A percentile compares a stretch with the other conserved stretches of the same genome.
phyloP scores from a whole-genome alignment of 2,888 invertebrate genomes.

The Athalia circularis region DNA sequence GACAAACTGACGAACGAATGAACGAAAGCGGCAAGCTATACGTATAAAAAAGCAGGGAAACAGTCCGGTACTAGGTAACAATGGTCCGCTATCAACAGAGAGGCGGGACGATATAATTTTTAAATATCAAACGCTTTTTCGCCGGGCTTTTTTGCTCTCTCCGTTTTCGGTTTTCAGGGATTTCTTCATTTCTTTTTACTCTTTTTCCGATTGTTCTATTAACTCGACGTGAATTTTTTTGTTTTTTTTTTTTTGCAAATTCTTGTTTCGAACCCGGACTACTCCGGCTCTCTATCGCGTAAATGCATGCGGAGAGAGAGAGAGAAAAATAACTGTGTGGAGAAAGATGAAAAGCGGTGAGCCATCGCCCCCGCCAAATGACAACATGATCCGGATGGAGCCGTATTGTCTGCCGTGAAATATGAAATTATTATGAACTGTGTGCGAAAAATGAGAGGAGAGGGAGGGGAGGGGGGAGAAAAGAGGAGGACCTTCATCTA shows the following conservation, averaged over 20 bases:
- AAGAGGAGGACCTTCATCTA: too few relatives aligned
- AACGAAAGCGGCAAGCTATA: slow-evolving; percentile 45
- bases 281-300: slow-evolving; percentile 1
- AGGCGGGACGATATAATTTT: slow-evolving; percentile 45
- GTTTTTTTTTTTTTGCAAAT: background rate
- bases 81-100: slow-evolving; percentile 23
- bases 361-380: slow-evolving; percentile 15
- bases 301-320: background rate
- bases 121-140: slow-evolving; percentile 59
- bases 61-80: slow-evolving; percentile 54
- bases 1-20: slow-evolving; percentile 22
- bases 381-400: slow-evolving; percentile 41
- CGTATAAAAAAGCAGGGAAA: slow-evolving; percentile 39
- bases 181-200: background rate
- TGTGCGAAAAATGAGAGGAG: background rate
- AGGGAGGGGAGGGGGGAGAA: background rate
- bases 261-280: background rate
- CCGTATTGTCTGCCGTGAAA: slow-evolving; percentile 33
- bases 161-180: background rate
- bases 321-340: too few relatives aligned
- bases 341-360: background rate
- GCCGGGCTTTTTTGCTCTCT: background rate
- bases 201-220: background rate
- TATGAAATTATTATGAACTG: slow-evolving; percentile 43
- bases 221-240: background rate